Evolutionary conservation across 2,113 vertebrate species (phyloP), one percentile per base, ranked within the genome.

Genomic region (Isichthys henryi): DNA sequence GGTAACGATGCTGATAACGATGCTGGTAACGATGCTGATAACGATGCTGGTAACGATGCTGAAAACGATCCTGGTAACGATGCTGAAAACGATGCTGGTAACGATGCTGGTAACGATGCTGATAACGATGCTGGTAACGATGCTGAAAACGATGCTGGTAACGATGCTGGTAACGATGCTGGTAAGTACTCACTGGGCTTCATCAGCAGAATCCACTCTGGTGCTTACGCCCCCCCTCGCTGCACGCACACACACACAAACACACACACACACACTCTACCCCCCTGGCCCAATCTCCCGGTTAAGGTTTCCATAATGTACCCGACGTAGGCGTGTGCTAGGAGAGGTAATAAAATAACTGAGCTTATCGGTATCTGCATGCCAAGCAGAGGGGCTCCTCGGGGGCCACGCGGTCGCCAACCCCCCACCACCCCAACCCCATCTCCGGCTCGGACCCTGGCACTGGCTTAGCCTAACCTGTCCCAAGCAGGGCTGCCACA

Each of bases 291-390:
- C 85, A 31, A 35, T 13, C 85, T 93, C 31, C 48, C 13, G 92
- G 93, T 93, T 94, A 92, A 92, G 92, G 92, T 93, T 13, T 89
- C 88, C 88, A 91, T 94, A 92, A 94, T 95, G 92, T 93, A 27
- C 91, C 86, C 17, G 84, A 88, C 62, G 90, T 56, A 86, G 92
- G 91, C 88, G 91, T 87, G 90, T 92, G 89, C 92, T 91, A 93
- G 92, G 91, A 93, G 91, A 94, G 94, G 93, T 94, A 95, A 95
- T 96, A 93, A 95, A 95, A 96, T 94, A 95, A 95, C 94, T 94
- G 94, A 91, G 93, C 94, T 95, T 95, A 95, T 96, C 95, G 94
- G 92, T 90, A 91, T 82, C 93, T 92, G 92, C 94, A 94, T 93
- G 93, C 91, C 90, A 92, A 92, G 91, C 90, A 90, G 93, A 93